Base-by-base conservation (phyloP, 2,113 vertebrate species). In the Syrrhaptes paradoxus region DNA sequence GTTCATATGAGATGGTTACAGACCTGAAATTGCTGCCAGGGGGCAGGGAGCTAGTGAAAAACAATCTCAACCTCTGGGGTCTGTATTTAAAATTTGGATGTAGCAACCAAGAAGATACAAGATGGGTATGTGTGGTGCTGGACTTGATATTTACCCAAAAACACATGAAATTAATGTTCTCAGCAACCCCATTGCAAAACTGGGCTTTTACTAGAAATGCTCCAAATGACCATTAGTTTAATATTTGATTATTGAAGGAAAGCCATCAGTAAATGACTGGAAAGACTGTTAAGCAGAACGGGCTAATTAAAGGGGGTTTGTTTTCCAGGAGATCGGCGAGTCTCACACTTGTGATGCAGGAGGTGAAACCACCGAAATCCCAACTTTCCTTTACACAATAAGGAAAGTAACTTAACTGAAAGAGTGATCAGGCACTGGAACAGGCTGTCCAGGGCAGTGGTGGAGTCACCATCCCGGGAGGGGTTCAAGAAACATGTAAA, bases 221-320 rank as follows among this genome's bases (percentile, higher is more conserved):
- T 73, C 25, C 8, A 61, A 71, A 19, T 86, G 85, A 85, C 90
- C 66, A 15, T 77, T 54, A 26, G 51, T 25, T 59, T 59, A 85
- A 59, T 92, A 87, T 86, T 92, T 90, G 65, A 49, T 93, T 95
- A 74, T 89, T 76, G 72, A 89, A 92, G 62, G n/a, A 6, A 89
- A 84, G 14, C 26, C 16, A 32, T 92, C 51, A 26, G 32, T 80
- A 62, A 8, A 28, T 58, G 51, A 73, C 89, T 55, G 68, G 75
- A 85, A 91, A 71, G 63, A 36, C 48, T 79, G 28, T 85, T 80
- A 63, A 76, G 52, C 31, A 73, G 89, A 89, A 65, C 28, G 34
- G 18, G 51, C 11, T 1, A 24, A 67, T 88, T 76, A 49, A 73
- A 26, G 78, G 65, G 17, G 52, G 67, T 92, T 45, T 72, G 41